Evolutionary conservation across 2,888 invertebrate species (phyloP), one percentile per base, ranked within the genome.

Genomic region (Conomelus anceps): DNA sequence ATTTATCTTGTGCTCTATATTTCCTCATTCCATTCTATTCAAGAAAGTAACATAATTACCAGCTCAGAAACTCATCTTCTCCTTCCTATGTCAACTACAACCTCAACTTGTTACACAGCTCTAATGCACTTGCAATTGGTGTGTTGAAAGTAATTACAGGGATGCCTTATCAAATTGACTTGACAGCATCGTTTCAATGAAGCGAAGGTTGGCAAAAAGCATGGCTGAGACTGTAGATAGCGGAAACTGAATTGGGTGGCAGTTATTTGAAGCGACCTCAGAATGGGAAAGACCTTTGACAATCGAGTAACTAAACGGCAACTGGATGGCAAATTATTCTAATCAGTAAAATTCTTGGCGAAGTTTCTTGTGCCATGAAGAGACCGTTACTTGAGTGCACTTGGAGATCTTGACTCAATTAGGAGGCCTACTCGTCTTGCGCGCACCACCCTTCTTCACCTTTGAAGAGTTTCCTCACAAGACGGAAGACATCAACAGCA

Each of bases 271-370:
- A 24, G 22, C 86, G 29, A 86, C 86, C 86, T 86, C 86, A 86
- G 86, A 86, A 86, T 23, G 23, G 85, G 86, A 86, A 85, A 86
- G 86, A 26, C 11, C 86, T 86, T 86, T 86, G 86, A 86, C 29
- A 86, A 22, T 86, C 86, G 17, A 22, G 86, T 7, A 22, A 34
- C n/a, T n/a, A n/a, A n/a, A n/a, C n/a, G 23, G 85, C 85, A 85
- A 85, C 22, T 85, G 85, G 24, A 22, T 26, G 29, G 86, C n/a
- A 86, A 86, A 86, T 24, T 86, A 29, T 86, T 86, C 29, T 86
- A 86, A 86, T 86, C 24, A 86, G 86, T 86, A 86, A 86, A 86
- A 86, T 86, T 86, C 86, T 86, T 86, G 86, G 86, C 24, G 29
- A 86, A 86, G 86, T 86, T 86, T 63, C 63, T 63, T 63, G 63